Evolutionary conservation across 2,888 invertebrate genomes (phyloP), one percentile per base, ranked within the genome.

Genomic region (Caenorhabditis panamensis): DNA sequence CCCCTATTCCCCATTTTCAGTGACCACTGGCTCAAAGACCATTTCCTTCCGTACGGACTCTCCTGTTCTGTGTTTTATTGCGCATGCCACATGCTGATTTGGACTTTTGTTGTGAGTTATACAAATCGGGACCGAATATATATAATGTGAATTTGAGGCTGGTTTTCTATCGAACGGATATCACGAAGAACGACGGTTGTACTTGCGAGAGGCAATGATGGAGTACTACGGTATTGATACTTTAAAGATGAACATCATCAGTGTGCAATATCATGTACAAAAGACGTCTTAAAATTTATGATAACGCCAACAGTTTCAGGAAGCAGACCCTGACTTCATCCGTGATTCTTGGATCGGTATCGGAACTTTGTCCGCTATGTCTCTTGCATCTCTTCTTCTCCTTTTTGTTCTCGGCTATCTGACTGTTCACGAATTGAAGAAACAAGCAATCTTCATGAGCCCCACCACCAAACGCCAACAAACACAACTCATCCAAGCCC

Each of bases 31-130:
- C 62, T 69, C 6, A 9, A 26, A 0, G 0, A 9, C 1, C 49
- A 69, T 31, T 69, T 69, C n/a, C 41, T 69, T 16, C 69, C 69
- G 5, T 61, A 61, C 28, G 69, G 69, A 28, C 26, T 69, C n/a
- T 2, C 53, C 13, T 13, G 16, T 13, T 41, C 69, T 1, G 41
- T 69, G n/a, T 2, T 53, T 13, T 69, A 69, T 53, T 61, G 61
- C 28, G 24, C 59, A 2, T 20, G 36, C 2, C 69, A 61, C 26
- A 69, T 69, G 61, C 31, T 41, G 18, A 44, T 53, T 53, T 69
- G 69, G 69, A 53, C 67, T 36, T 26, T 61, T 31, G 41, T 61
- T 24, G 61, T 61, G 18, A 51, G 36, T 13, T 13, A 31, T 31
- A 41, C 31, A 31, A 9, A 9, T 31, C 31, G 4, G 31, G 4